Conservation (phyloP, 1,140 invertebrate genomes). For the Triops longicaudatus region DNA sequence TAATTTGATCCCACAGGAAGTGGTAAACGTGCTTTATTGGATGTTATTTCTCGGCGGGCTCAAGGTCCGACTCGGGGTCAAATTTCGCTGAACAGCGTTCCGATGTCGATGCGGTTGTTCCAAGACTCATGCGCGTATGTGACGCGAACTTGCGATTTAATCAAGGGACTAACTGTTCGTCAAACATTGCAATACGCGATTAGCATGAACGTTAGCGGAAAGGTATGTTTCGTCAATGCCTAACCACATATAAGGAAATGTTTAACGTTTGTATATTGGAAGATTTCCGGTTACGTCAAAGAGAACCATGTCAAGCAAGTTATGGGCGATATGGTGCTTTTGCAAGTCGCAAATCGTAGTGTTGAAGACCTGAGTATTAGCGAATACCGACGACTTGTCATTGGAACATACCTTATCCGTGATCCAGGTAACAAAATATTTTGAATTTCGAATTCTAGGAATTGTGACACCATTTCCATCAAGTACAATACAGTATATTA, state of each 20-base stretch:
- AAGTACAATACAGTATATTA: too few relatives aligned
- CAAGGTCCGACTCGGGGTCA: slow-evolving; percentile 59
- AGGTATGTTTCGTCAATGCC: slow-evolving; percentile 42
- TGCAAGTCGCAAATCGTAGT: slow-evolving; percentile 70
- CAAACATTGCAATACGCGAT: slow-evolving; percentile 75
- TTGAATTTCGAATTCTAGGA: not conserved
- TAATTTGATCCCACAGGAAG: slow-evolving; percentile 51
- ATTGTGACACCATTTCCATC: not conserved
- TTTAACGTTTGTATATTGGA: not conserved
- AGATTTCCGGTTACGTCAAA: slow-evolving; percentile 61
- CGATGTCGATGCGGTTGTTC: slow-evolving; percentile 68
- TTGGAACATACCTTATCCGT: slow-evolving; percentile 77
- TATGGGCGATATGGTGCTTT: slow-evolving; percentile 77
- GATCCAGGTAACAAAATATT: slow-evolving; percentile 56
- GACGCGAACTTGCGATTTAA: slow-evolving; percentile 66
- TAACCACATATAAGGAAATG: not conserved
- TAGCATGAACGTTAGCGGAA: slow-evolving; percentile 48
- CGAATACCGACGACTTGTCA: slow-evolving; percentile 72
- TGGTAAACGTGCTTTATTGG: slow-evolving; percentile 78
- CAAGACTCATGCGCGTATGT: slow-evolving; percentile 76
- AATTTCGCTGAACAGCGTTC: slow-evolving; percentile 72
- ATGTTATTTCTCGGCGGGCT: slow-evolving; percentile 70
- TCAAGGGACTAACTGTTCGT: slow-evolving; percentile 73
- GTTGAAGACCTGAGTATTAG: slow-evolving; percentile 68
- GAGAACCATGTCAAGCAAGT: slow-evolving; percentile 64